A percentile compares a stretch with the other conserved stretches of the same genome.
phyloP scores from a whole-genome alignment of 2,797 vertebrate genomes.

The Hafferia zeledoni region DNA sequence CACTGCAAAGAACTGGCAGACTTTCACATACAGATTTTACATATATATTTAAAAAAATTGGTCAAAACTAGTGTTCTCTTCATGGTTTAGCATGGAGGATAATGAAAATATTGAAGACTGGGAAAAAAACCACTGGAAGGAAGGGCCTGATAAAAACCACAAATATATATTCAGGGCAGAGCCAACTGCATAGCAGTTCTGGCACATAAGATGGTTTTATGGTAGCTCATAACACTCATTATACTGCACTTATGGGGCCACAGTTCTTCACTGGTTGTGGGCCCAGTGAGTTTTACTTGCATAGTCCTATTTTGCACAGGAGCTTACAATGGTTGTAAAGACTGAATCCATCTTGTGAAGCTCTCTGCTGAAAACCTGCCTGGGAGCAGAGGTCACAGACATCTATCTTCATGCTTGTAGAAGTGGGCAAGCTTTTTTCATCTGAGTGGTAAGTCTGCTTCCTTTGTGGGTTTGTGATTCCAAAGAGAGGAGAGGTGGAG shows the following conservation, averaged over 20 bases:
- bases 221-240: background rate
- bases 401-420: background rate
- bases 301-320: background rate
- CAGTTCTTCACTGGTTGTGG: background rate
- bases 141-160: background rate
- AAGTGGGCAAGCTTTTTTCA: background rate
- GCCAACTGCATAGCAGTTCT: background rate
- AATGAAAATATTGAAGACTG: background rate
- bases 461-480: background rate
- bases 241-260: background rate
- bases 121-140: rapidly evolving
- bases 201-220: background rate
- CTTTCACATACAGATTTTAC: background rate
- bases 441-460: background rate
- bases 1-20: background rate
- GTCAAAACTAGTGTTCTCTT: background rate
- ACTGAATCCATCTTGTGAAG: background rate
- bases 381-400: background rate
- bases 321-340: background rate
- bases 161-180: background rate
- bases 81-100: background rate
- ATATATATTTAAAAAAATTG: background rate
- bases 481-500: background rate
- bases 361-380: background rate
- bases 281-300: background rate